Conservation (phyloP, 2,888 invertebrate species). For the Hydroisotoma schaefferi region DNA sequence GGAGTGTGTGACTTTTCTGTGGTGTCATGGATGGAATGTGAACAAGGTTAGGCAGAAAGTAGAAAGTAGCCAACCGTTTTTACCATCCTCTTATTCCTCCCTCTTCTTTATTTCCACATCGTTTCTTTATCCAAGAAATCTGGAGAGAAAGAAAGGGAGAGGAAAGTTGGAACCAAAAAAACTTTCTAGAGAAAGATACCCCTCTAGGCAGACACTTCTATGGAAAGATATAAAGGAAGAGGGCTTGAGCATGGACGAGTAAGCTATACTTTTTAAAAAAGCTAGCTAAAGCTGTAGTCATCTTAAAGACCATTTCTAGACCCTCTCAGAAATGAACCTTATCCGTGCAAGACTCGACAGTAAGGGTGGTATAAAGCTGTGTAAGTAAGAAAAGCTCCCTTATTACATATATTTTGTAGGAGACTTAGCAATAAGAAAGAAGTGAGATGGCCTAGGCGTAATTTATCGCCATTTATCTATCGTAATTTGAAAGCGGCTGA, state of each 20-base stretch:
- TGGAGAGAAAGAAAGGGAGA: slow-evolving; percentile 14
- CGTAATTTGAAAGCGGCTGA: slow-evolving; percentile 29
- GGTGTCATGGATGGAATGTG: slow-evolving; percentile 2
- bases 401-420: background rate
- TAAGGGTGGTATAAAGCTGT: background rate
- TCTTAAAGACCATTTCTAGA: background rate
- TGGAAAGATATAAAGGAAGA: no score
- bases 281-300: no score
- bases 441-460: slow-evolving; percentile 32
- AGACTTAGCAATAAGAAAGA: slow-evolving; percentile 27
- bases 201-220: no score
- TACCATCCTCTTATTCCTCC: no score
- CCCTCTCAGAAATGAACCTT: no score
- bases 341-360: background rate
- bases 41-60: slow-evolving; percentile 9
- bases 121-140: slow-evolving; percentile 5
- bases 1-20: background rate
- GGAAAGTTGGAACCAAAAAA: slow-evolving; percentile 14
- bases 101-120: no score
- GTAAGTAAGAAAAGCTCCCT: background rate
- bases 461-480: slow-evolving; percentile 46
- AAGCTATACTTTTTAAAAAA: no score
- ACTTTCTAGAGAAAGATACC: no score
- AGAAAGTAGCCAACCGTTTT: slow-evolving; percentile 5
- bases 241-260: no score